Conservation (phyloP, 2,888 invertebrate species). For the Caenorhabditis plicata region DNA sequence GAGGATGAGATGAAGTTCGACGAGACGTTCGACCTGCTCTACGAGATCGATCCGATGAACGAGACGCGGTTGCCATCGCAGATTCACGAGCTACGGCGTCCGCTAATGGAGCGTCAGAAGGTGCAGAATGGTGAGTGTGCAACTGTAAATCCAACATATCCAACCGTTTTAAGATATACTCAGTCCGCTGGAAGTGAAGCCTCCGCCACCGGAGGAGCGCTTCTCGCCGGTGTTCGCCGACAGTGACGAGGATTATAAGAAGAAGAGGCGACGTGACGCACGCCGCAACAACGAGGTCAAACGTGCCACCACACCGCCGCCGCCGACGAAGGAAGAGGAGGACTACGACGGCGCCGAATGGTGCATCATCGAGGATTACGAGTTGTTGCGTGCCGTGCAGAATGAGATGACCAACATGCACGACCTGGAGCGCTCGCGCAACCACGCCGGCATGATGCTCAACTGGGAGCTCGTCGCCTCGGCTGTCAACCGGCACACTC, state of each 20-base stretch:
- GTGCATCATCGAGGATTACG: slow-evolving; percentile 87
- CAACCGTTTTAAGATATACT: too few species aligned
- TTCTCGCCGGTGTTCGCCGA: slow-evolving; percentile 26
- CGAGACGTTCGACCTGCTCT: slow-evolving; percentile 80
- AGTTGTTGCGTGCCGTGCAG: slow-evolving; percentile 71
- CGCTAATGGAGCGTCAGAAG: slow-evolving; percentile 33
- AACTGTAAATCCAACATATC: too few species aligned
- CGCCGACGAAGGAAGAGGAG: slow-evolving; percentile 22
- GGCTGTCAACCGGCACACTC: slow-evolving; percentile 81
- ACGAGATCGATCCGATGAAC: slow-evolving; percentile 67
- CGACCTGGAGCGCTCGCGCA: slow-evolving; percentile 1
- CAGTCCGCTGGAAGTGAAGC: too few species aligned
- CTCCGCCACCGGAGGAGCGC: slow-evolving; percentile 4
- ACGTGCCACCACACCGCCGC: slow-evolving; percentile 30
- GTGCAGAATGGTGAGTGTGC: too few species aligned
- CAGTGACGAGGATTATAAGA: slow-evolving; percentile 19
- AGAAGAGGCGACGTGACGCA: neutral
- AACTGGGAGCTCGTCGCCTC: slow-evolving; percentile 96
- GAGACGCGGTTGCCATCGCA: slow-evolving; percentile 36
- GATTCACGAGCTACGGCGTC: slow-evolving; percentile 37
- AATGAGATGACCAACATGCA: slow-evolving; percentile 9
- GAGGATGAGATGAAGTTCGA: slow-evolving; percentile 79
- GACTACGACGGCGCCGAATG: slow-evolving; percentile 76
- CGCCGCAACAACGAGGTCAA: neutral
- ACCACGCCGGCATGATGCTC: slow-evolving; percentile 79